phyloP scores from a whole-genome alignment of 2,888 invertebrate species.

The Leuctra nigra region DNA sequence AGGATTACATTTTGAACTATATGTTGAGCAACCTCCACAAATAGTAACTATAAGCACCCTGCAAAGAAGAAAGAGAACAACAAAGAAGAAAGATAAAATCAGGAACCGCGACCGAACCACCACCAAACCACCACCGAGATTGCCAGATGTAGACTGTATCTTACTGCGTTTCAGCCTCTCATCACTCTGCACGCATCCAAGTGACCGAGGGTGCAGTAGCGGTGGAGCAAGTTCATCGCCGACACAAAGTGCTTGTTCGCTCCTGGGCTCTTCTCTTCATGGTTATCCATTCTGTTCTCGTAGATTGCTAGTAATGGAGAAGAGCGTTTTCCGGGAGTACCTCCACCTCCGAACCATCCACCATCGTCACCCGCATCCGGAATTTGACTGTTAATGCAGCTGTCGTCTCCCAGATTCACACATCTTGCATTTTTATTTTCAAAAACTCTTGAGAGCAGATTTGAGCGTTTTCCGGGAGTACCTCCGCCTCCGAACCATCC shows the following conservation, averaged over 20 bases:
- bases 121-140: too few relatives aligned
- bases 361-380: constrained; percentile 23
- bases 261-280: constrained; percentile 8
- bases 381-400: constrained; percentile 24
- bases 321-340: constrained; percentile 24
- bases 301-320: neutral
- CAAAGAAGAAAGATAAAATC: too few relatives aligned
- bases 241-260: constrained; percentile 18
- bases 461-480: constrained; percentile 19
- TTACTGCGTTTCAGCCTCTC: too few relatives aligned
- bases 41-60: too few relatives aligned
- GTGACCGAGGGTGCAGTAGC: neutral
- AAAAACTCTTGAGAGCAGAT: too few relatives aligned
- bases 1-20: too few relatives aligned
- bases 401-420: constrained; percentile 23
- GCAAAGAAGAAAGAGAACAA: too few relatives aligned
- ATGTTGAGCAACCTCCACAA: too few relatives aligned
- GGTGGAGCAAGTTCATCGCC: neutral
- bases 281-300: neutral
- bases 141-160: too few relatives aligned
- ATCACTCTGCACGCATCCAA: neutral
- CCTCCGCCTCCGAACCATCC: constrained; percentile 17
- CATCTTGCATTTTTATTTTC: constrained; percentile 18
- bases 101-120: too few relatives aligned
- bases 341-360: constrained; percentile 20